These are phyloP conservation scores for Alcedo atthis DNA, from an alignment of 2,797 vertebrate species.

Conservation along the genomic window DNA sequence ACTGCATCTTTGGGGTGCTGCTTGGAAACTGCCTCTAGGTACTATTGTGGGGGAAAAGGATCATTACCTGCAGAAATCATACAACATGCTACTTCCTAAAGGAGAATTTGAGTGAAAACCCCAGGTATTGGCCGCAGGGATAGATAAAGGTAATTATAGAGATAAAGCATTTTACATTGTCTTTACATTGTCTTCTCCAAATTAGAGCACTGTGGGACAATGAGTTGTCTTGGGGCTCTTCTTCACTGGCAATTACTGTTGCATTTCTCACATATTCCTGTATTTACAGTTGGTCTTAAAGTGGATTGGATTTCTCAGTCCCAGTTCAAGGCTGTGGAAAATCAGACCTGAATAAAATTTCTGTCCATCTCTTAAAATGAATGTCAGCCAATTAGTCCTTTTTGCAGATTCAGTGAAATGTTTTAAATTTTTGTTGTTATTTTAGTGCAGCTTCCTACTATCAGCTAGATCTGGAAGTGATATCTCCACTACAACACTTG, in stretches of 20 bases:
- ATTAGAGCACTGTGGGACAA: neutral
- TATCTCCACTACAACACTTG: rapidly evolving
- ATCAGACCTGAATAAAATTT: neutral
- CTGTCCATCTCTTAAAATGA: neutral
- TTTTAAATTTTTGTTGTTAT: neutral
- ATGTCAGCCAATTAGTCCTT: neutral
- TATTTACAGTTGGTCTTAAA: neutral
- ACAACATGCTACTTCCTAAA: neutral
- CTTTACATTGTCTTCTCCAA: slow-evolving; percentile 2
- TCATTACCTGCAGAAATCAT: neutral
- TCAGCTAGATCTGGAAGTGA: neutral
- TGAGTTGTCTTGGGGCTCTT: neutral
- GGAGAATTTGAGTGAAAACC: neutral
- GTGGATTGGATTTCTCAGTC: neutral
- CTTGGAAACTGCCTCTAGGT: neutral
- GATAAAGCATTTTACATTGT: slow-evolving; percentile 20
- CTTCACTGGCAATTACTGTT: neutral
- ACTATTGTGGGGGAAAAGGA: neutral
- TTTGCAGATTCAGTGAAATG: neutral
- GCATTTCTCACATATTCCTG: neutral
- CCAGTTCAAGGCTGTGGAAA: neutral
- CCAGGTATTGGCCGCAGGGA: neutral
- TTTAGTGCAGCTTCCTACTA: slow-evolving; percentile 4
- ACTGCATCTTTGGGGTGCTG: neutral
- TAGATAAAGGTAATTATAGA: slow-evolving; percentile 3